Conservation (phyloP, 2,888 invertebrate genomes). For the Cantharis lateralis region DNA sequence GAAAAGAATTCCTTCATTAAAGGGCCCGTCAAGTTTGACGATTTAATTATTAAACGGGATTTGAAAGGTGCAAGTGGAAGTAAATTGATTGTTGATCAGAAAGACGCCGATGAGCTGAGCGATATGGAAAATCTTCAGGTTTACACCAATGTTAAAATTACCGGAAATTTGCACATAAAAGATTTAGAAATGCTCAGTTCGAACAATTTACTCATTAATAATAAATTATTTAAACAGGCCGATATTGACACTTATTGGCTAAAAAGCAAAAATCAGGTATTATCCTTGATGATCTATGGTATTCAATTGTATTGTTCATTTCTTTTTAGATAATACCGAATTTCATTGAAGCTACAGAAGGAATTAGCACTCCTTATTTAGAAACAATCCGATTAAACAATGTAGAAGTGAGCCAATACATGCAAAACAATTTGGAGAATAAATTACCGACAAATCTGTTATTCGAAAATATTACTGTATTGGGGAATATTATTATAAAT, state of each 20-base stretch:
- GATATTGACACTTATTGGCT: conserved; percentile 46
- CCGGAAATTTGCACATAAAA: conserved; percentile 45
- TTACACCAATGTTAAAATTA: conserved; percentile 48
- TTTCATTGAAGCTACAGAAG: conserved; percentile 42
- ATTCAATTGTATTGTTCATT: not conserved
- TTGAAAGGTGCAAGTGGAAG: conserved; percentile 24
- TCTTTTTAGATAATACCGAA: conserved; percentile 43
- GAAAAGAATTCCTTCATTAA: conserved; percentile 34
- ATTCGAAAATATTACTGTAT: conserved; percentile 47
- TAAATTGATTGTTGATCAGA: conserved; percentile 31
- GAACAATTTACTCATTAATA: conserved; percentile 39
- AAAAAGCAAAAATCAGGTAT: conserved; percentile 48
- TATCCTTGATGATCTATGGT: not conserved
- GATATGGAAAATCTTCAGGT: conserved; percentile 47
- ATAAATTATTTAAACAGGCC: conserved; percentile 37
- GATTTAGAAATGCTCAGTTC: conserved; percentile 39
- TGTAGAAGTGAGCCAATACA: conserved; percentile 41
- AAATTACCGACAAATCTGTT: conserved; percentile 38
- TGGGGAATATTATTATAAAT: conserved; percentile 44
- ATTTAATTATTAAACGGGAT: conserved; percentile 36
- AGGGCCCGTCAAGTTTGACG: conserved; percentile 44
- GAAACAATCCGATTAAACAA: conserved; percentile 44
- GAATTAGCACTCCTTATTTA: conserved; percentile 46
- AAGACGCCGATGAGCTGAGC: conserved; percentile 43
- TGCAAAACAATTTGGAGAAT: conserved; percentile 42